phyloP scores from a whole-genome alignment of 1,140 invertebrate species.

The Cydia fagiglandana region DNA sequence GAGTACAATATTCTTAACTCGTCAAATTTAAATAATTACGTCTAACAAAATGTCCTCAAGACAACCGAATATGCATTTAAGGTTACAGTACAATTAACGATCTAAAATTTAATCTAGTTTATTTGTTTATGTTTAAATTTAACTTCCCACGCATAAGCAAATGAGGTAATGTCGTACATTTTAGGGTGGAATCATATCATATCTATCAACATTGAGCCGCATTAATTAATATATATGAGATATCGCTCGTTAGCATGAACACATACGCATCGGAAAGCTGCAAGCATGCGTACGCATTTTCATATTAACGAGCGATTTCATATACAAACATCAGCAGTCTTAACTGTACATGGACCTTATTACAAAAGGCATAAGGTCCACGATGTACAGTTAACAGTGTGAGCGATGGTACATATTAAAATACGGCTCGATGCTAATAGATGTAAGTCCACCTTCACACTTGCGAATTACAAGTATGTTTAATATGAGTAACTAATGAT shows the following conservation, averaged over 20 bases:
- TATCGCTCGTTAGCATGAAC: too few species aligned
- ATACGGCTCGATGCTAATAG: too few species aligned
- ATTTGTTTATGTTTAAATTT: slow-evolving; percentile 12
- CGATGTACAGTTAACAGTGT: too few species aligned
- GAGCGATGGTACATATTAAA: too few species aligned
- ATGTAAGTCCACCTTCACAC: not conserved
- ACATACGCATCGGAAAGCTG: too few species aligned
- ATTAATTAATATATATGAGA: too few species aligned
- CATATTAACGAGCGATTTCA: too few species aligned
- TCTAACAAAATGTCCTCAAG: slow-evolving; percentile 15
- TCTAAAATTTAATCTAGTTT: slow-evolving; percentile 28
- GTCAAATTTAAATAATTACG: slow-evolving; percentile 21
- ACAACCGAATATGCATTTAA: slow-evolving; percentile 23
- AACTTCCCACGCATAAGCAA: slow-evolving; percentile 21
- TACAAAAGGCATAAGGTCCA: too few species aligned
- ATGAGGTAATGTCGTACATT: slow-evolving; percentile 28
- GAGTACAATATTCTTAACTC: slow-evolving; percentile 32
- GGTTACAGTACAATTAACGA: slow-evolving; percentile 27
- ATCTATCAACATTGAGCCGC: not conserved
- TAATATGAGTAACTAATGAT: slow-evolving; percentile 1
- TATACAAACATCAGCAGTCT: too few species aligned
- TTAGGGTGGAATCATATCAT: not conserved
- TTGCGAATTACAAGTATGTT: not conserved
- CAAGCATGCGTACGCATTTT: too few species aligned
- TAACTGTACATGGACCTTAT: too few species aligned